Percentiles rank a stretch among this genome's conserved stretches.
phyloP scores from a whole-genome alignment of 2,113 vertebrate species.

The Boleophthalmus pectinirostris region DNA sequence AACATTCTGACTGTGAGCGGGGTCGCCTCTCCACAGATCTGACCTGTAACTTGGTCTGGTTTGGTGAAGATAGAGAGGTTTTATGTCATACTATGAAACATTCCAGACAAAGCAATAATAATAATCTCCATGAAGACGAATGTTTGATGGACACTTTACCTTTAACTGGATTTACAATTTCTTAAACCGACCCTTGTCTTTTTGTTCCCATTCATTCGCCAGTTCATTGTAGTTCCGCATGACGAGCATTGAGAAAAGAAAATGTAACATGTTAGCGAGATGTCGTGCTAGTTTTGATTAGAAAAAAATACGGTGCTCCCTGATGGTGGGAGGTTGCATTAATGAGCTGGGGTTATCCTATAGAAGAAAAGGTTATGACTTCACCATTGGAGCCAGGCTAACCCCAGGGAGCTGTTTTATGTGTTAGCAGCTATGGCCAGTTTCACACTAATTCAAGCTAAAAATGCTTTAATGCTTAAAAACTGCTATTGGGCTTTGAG shows the following conservation, averaged over 20 bases:
- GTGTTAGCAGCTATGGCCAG: constrained; percentile 1
- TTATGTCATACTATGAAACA: too few relatives aligned
- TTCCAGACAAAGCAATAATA: too few relatives aligned
- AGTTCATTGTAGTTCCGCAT: constrained; percentile 55
- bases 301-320: constrained; percentile 17
- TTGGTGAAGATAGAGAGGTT: too few relatives aligned
- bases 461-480: too few relatives aligned
- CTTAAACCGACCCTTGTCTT: constrained; percentile 43
- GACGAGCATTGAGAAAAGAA: constrained; percentile 7
- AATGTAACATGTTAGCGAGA: not conserved
- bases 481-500: constrained; percentile 16
- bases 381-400: constrained; percentile 26
- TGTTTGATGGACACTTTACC: too few relatives aligned
- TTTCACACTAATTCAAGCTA: not conserved
- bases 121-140: too few relatives aligned
- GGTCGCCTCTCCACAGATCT: too few relatives aligned
- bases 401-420: constrained; percentile 34
- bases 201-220: constrained; percentile 62
- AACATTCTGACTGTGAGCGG: too few relatives aligned
- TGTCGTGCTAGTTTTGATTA: not conserved
- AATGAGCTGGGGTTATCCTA: constrained; percentile 31
- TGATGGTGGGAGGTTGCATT: constrained; percentile 36
- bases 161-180: constrained; percentile 50
- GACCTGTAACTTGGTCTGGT: too few relatives aligned
- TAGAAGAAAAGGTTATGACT: constrained; percentile 26